A percentile compares a stretch with the other conserved stretches of the same genome.
Evolutionary conservation across 2,888 invertebrate genomes (phyloP).

Genomic region (Buathra laborator): DNA sequence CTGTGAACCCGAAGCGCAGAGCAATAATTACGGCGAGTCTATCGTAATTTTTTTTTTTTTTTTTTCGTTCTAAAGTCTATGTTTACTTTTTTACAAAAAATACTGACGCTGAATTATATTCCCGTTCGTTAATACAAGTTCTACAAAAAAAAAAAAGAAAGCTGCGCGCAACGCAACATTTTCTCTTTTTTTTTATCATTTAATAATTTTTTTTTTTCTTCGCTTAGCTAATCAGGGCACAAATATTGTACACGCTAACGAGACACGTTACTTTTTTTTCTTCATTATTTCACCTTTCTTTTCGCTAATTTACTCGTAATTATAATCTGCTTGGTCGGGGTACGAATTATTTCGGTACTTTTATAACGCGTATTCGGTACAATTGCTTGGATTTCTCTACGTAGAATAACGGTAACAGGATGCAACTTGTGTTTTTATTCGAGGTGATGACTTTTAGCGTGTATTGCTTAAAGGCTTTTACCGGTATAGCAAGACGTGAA

Average conservation of each 20-base stretch:
- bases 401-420: constrained; percentile 6
- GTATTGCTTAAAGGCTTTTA: constrained; percentile 20
- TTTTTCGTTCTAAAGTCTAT: constrained; percentile 38
- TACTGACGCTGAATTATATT: constrained; percentile 71
- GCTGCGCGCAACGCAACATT: constrained; percentile 20
- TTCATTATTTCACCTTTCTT: not conserved
- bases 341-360: constrained; percentile 45
- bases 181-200: constrained; percentile 21
- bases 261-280: constrained; percentile 39
- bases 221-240: constrained; percentile 50
- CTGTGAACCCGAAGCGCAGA: constrained; percentile 53
- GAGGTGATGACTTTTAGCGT: constrained; percentile 17
- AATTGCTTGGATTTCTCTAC: constrained; percentile 23
- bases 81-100: constrained; percentile 67
- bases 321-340: constrained; percentile 62
- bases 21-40: constrained; percentile 52
- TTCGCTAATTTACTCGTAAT: constrained; percentile 31
- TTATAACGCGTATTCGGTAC: constrained; percentile 41
- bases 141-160: constrained; percentile 18
- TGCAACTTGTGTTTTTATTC: constrained; percentile 11
- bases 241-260: constrained; percentile 60
- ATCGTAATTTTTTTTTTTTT: constrained; percentile 16
- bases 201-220: constrained; percentile 43
- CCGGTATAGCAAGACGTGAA: constrained; percentile 10
- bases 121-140: constrained; percentile 55